These are phyloP conservation scores for Bimastos eiseni DNA, from an alignment of 2,888 invertebrate species.

Conservation along the genomic window DNA sequence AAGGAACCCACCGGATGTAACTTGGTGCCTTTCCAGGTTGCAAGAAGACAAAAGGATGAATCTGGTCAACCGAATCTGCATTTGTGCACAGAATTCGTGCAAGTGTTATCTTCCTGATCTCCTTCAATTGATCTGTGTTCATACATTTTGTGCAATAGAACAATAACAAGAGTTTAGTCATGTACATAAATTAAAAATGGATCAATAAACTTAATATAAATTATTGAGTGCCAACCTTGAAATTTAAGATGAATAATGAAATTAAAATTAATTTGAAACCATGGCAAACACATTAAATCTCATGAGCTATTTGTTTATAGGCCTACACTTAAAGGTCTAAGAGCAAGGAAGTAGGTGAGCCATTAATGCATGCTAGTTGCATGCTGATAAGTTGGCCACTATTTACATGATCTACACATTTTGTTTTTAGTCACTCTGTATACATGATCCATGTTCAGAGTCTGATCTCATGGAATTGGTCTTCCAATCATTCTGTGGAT, in stretches of 20 bases:
- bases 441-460: background rate
- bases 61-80: conserved; percentile 36
- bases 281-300: background rate
- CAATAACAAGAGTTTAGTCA: background rate
- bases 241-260: too few relatives aligned
- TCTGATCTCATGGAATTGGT: background rate
- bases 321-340: background rate
- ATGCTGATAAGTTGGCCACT: background rate
- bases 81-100: conserved; percentile 40
- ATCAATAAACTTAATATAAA: too few relatives aligned
- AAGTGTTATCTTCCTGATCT: conserved; percentile 40
- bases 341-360: background rate
- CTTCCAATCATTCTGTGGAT: background rate
- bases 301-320: background rate
- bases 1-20: conserved; percentile 19
- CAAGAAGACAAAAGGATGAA: conserved; percentile 39
- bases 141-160: background rate
- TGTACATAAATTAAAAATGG: too few relatives aligned
- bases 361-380: background rate
- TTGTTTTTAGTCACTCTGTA: background rate
- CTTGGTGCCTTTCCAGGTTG: conserved; percentile 23
- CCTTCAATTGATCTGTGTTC: conserved; percentile 39
- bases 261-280: background rate
- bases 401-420: background rate
- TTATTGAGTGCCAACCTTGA: too few relatives aligned